Conservation (phyloP, 2,888 invertebrate species). For the Rhamnusium bicolor region DNA sequence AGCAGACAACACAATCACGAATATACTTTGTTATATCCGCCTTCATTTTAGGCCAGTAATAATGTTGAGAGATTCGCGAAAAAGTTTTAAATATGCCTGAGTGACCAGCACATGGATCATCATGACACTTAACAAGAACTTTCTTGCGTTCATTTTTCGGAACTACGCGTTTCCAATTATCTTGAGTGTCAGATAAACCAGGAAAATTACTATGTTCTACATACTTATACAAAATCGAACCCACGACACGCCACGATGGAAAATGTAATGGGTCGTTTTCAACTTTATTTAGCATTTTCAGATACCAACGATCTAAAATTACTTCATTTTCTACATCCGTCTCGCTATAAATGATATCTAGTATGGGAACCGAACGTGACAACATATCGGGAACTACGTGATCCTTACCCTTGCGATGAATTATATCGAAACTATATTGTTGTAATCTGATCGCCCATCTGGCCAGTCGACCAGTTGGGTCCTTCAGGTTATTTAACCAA, state of each 20-base stretch:
- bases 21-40: constrained; percentile 50
- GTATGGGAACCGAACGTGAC: constrained; percentile 20
- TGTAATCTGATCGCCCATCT: constrained; percentile 51
- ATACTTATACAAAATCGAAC: constrained; percentile 43
- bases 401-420: constrained; percentile 37
- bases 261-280: constrained; percentile 36
- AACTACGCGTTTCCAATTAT: constrained; percentile 46
- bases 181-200: constrained; percentile 31
- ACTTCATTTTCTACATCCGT: background rate
- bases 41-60: constrained; percentile 54
- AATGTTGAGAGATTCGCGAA: constrained; percentile 29
- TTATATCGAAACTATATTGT: constrained; percentile 45
- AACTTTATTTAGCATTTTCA: constrained; percentile 33
- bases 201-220: constrained; percentile 33
- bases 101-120: constrained; percentile 46
- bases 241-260: constrained; percentile 44
- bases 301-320: constrained; percentile 46
- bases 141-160: constrained; percentile 36
- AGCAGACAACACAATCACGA: constrained; percentile 41
- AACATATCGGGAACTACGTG: constrained; percentile 38
- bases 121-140: constrained; percentile 41
- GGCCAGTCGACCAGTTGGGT: constrained; percentile 48
- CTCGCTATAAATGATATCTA: background rate
- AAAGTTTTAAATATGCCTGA: constrained; percentile 51
- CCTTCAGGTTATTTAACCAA: constrained; percentile 41